A percentile compares a stretch with the other conserved stretches of the same genome.
Conservation (phyloP, 2,888 invertebrate genomes). For the Blera fallax region DNA sequence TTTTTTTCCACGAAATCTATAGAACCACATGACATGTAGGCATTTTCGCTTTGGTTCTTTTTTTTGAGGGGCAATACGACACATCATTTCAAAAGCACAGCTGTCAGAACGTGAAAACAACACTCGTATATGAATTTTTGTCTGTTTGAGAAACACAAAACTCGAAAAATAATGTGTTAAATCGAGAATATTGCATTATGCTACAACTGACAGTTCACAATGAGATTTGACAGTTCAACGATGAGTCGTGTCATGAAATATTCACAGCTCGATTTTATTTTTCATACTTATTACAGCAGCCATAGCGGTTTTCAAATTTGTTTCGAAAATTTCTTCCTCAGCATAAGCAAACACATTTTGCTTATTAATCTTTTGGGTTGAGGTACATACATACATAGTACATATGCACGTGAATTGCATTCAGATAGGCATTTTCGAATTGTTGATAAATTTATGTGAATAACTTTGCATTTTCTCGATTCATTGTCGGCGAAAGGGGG, state of each 20-base stretch:
- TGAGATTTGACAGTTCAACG: slow-evolving; percentile 40
- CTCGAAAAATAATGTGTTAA: slow-evolving; percentile 38
- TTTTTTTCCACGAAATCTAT: not conserved
- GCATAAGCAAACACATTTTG: not conserved
- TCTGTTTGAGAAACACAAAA: not conserved
- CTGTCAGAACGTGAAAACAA: slow-evolving; percentile 42
- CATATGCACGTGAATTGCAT: not conserved
- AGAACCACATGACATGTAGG: slow-evolving; percentile 18
- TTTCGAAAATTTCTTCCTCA: not conserved
- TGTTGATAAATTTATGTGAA: not conserved
- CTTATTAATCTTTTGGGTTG: not conserved
- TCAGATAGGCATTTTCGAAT: not conserved
- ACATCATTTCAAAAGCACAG: slow-evolving; percentile 31
- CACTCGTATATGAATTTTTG: not conserved
- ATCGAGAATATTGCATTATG: slow-evolving; percentile 25
- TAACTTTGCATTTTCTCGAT: slow-evolving; percentile 14
- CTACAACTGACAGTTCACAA: slow-evolving; percentile 41
- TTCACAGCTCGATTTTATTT: slow-evolving; percentile 31
- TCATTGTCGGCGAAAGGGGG: not conserved
- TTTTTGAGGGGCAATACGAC: not conserved
- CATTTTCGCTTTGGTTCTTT: slow-evolving; percentile 1
- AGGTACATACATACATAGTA: not conserved
- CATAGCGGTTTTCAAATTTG: not conserved
- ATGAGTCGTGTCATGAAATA: slow-evolving; percentile 55
- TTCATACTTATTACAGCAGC: not conserved